Percentiles rank a stretch among this genome's conserved stretches.
These are phyloP conservation scores for Campoletis sonorensis DNA, from an alignment of 1,140 invertebrate species.

Conservation along the genomic window DNA sequence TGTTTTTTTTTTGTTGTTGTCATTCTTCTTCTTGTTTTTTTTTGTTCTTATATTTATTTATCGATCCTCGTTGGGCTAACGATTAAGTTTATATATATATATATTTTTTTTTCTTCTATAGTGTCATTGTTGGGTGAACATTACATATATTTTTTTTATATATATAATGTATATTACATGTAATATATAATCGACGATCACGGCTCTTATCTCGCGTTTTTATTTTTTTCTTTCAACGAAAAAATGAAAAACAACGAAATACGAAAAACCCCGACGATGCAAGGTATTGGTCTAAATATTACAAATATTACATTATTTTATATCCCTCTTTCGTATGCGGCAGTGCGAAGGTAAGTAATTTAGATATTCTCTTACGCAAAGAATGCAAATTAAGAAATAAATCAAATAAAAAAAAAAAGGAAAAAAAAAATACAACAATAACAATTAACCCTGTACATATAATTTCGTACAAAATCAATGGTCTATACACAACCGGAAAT, in stretches of 20 bases:
- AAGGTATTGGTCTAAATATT: constrained; percentile 62
- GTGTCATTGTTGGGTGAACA: constrained; percentile 10
- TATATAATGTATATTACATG: constrained; percentile 20
- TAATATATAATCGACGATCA: constrained; percentile 6
- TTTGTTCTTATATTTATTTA: too few species aligned
- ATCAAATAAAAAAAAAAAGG: constrained; percentile 5
- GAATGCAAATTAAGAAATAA: constrained; percentile 54
- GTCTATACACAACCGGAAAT: constrained; percentile 53
- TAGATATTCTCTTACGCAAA: constrained; percentile 63
- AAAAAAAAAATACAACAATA: constrained; percentile 57
- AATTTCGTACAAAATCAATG: constrained; percentile 66
- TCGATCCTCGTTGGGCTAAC: constrained; percentile 14
- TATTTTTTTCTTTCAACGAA: neutral
- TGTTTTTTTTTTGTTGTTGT: neutral
- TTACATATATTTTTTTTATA: constrained; percentile 18
- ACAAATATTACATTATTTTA: constrained; percentile 64
- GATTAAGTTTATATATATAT: constrained; percentile 15
- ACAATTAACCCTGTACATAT: constrained; percentile 57
- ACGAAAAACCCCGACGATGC: constrained; percentile 49
- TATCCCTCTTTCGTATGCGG: constrained; percentile 63
- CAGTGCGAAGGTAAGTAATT: constrained; percentile 72
- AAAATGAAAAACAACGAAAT: too few species aligned
- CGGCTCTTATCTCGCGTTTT: neutral
- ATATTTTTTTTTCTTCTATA: neutral
- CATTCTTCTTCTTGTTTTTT: neutral